Percentiles rank a stretch among this genome's conserved stretches.
These are phyloP conservation scores for Isurus oxyrinchus DNA, from an alignment of 2,113 vertebrate genomes.

Conservation along the genomic window DNA sequence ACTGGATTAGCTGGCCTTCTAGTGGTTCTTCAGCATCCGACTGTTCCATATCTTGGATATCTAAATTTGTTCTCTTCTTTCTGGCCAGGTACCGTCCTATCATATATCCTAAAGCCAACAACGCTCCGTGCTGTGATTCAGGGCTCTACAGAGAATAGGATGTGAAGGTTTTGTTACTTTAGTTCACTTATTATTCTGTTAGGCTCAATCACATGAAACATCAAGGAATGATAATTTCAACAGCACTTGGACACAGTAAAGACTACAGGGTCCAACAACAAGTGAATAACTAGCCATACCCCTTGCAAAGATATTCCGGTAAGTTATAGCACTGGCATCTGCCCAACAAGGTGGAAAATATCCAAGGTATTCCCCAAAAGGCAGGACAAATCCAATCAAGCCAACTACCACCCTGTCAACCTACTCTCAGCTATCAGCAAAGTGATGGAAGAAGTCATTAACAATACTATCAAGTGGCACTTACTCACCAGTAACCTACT, in stretches of 20 bases:
- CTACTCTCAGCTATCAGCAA: not conserved
- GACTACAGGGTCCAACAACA: not conserved
- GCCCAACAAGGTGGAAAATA: not conserved
- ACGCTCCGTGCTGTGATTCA: conserved; percentile 87
- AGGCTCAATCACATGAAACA: not conserved
- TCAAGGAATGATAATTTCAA: not conserved
- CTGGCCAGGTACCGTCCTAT: conserved; percentile 82
- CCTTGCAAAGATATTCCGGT: not conserved
- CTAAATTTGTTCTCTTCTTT: conserved; percentile 55
- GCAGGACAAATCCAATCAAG: not conserved
- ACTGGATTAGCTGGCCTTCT: conserved; percentile 74
- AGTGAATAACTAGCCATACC: not conserved
- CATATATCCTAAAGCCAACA: conserved; percentile 90
- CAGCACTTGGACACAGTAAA: not conserved
- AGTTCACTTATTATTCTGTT: not conserved
- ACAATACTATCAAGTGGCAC: not conserved
- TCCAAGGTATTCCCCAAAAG: not conserved
- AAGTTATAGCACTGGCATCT: not conserved
- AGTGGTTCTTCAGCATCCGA: conserved; percentile 56
- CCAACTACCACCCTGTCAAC: not conserved
- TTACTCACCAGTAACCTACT: not conserved
- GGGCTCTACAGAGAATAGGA: conserved; percentile 65
- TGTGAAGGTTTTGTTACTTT: not conserved
- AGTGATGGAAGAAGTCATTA: not conserved
- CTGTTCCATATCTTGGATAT: conserved; percentile 52